Evolutionary conservation across 1,140 invertebrate species (phyloP).

Genomic region (Aphis craccivora): DNA sequence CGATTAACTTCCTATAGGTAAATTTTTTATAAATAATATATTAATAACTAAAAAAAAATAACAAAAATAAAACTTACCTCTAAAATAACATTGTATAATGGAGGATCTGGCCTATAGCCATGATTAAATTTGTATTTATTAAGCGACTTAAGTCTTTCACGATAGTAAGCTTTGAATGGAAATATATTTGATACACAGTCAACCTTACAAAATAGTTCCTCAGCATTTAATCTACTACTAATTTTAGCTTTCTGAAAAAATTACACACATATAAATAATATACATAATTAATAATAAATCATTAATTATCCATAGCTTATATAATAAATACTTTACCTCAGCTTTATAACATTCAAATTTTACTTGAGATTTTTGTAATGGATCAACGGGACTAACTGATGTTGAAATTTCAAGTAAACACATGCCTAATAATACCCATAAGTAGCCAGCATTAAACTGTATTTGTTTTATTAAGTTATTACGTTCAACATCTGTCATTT

Average conservation of each 20-base stretch:
- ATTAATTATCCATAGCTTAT: background rate
- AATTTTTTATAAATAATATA: background rate
- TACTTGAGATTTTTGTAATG: constrained; percentile 39
- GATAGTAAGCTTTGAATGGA: constrained; percentile 21
- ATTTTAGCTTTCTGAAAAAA: constrained; percentile 33
- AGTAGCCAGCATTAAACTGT: constrained; percentile 27
- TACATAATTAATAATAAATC: background rate
- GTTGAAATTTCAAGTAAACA: constrained; percentile 35
- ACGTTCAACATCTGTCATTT: background rate
- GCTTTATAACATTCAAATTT: background rate
- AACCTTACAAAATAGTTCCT: constrained; percentile 18
- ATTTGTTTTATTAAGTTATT: constrained; percentile 28
- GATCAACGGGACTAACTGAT: constrained; percentile 28
- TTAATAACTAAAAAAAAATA: background rate
- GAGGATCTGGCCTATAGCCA: constrained; percentile 42
- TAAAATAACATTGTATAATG: constrained; percentile 33
- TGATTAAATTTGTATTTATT: background rate
- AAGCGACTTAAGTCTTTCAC: background rate
- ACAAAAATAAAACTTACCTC: background rate
- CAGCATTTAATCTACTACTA: constrained; percentile 25
- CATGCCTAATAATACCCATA: constrained; percentile 47
- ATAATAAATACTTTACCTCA: background rate
- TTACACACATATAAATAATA: too few relatives aligned
- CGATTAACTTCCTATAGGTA: constrained; percentile 29
- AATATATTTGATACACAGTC: constrained; percentile 23